A percentile compares a stretch with the other conserved stretches of the same genome.
These are phyloP conservation scores for Scatophagus argus DNA, from an alignment of 2,113 vertebrate genomes.

Conservation along the genomic window DNA sequence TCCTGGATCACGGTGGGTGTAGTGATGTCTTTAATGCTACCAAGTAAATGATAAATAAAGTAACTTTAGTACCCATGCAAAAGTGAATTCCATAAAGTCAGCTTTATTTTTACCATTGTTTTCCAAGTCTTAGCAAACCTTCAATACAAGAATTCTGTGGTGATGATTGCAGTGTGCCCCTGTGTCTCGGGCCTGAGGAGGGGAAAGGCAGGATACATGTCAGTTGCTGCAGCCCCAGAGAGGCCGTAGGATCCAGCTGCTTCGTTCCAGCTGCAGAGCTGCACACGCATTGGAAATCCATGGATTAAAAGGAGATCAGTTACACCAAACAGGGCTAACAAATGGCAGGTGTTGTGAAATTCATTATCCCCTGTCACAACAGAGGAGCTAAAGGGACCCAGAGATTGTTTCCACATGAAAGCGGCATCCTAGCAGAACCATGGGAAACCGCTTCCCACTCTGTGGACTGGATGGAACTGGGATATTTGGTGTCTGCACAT, in stretches of 20 bases:
- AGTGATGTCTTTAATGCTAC: not conserved
- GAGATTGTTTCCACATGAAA: conserved; percentile 77
- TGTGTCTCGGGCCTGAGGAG: not conserved
- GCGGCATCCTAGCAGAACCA: conserved; percentile 70
- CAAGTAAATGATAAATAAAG: not conserved
- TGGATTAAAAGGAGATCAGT: conserved; percentile 78
- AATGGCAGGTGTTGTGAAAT: conserved; percentile 83
- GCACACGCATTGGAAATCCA: conserved; percentile 66
- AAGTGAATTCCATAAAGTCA: not conserved
- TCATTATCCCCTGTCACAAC: conserved; percentile 79
- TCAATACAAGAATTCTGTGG: not conserved
- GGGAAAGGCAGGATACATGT: conserved; percentile 7
- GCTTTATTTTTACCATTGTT: not conserved
- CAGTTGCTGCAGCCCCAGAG: conserved; percentile 39
- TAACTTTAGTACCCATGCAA: not conserved
- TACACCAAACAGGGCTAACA: conserved; percentile 78
- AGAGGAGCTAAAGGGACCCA: conserved; percentile 63
- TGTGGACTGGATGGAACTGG: conserved; percentile 61
- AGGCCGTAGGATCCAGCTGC: conserved; percentile 70
- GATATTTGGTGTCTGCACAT: conserved; percentile 65
- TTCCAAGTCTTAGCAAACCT: not conserved
- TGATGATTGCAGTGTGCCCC: not conserved
- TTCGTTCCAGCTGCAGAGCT: conserved; percentile 64
- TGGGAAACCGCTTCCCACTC: conserved; percentile 64
- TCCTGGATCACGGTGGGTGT: no score